phyloP scores from a whole-genome alignment of 2,113 vertebrate genomes.

The Alethe castanea region DNA sequence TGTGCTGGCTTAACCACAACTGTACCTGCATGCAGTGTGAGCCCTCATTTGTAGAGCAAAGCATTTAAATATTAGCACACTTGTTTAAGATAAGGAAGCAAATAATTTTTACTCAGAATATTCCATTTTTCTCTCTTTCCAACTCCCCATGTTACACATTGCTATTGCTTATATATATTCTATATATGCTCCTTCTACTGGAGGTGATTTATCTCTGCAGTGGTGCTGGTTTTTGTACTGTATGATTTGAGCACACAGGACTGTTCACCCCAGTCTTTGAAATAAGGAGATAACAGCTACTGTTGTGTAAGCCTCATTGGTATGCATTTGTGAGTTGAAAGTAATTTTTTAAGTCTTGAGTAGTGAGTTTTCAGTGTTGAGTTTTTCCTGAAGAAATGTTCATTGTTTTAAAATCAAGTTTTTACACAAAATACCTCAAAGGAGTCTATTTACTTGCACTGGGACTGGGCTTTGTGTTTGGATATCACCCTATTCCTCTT shows the following conservation, averaged over 20 bases:
- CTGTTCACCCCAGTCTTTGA: not conserved
- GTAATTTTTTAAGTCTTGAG: not conserved
- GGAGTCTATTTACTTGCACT: not conserved
- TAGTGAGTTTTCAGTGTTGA: not conserved
- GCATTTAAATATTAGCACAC: not conserved
- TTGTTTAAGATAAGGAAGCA: not conserved
- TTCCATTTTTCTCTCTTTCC: rapidly evolving
- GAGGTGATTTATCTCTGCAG: not conserved
- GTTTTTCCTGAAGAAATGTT: not conserved
- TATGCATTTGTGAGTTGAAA: not conserved
- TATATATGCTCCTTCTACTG: not conserved
- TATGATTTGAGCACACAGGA: not conserved
- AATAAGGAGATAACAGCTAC: not conserved
- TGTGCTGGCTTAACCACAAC: rapidly evolving
- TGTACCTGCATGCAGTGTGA: rapidly evolving
- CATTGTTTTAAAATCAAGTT: not conserved
- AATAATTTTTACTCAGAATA: not conserved
- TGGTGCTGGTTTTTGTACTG: rapidly evolving
- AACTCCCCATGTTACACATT: not conserved
- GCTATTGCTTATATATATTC: not conserved
- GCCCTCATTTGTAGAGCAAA: not conserved
- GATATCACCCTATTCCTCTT: not conserved
- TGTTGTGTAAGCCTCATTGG: not conserved
- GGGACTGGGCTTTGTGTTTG: not conserved
- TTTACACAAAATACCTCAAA: not conserved